Conservation (phyloP, 2,113 vertebrate species). For the Progne subis region DNA sequence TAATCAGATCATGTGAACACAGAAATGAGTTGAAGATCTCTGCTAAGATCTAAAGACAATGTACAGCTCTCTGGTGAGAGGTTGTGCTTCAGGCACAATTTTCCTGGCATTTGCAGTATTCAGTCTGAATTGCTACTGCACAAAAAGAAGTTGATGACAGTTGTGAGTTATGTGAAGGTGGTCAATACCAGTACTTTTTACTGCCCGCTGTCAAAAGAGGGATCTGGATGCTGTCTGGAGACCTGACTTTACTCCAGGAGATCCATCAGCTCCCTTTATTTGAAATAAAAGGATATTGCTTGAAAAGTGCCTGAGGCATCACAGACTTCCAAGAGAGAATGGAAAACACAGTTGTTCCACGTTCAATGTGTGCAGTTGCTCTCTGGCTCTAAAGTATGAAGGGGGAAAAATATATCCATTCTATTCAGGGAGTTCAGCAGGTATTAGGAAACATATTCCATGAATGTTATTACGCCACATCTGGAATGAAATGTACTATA, state of each 20-base stretch:
- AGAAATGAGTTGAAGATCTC: neutral
- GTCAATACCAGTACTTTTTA: neutral
- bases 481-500: neutral
- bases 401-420: neutral
- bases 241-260: neutral
- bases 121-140: neutral
- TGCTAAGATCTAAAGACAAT: neutral
- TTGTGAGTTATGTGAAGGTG: neutral
- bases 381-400: neutral
- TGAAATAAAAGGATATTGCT: neutral
- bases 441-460: neutral
- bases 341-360: neutral
- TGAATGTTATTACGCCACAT: accelerated
- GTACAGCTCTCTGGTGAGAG: neutral
- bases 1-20: neutral
- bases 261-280: neutral
- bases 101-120: neutral
- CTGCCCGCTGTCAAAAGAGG: neutral
- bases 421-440: neutral
- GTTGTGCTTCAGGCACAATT: constrained; percentile 1
- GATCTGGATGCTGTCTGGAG: neutral
- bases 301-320: neutral
- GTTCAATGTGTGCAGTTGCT: neutral
- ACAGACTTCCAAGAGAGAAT: neutral
- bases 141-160: neutral